Base-by-base conservation (phyloP, 1,140 invertebrate genomes). In the Achatina immaculata region DNA sequence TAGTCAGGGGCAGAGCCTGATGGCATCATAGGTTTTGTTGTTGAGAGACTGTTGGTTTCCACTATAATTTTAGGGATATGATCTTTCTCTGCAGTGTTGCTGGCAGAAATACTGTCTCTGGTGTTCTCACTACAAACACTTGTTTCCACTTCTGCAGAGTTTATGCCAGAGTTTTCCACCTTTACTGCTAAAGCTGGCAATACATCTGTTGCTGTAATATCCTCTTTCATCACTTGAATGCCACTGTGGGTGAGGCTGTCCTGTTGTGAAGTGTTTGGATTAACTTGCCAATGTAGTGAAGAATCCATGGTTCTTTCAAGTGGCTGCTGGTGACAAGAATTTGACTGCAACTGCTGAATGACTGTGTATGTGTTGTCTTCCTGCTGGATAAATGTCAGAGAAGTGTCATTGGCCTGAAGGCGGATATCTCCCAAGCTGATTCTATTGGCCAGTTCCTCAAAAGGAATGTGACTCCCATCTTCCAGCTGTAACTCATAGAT, bases 1-100 rank as follows among this genome's bases (percentile, higher is more conserved):
- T 82, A 90, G 78, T 88, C 87, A 24, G 82, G 48, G 7, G 58
- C 42, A 78, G 19, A 62, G 38, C 21, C 45, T 42, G 19, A 24
- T 6, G 43, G 77, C 6, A 9, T 16, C n/a, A 2, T 28, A 34
- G 0, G 6, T 31, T n/a, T 62, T 6, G 11, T 19, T 31, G 31
- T 31, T 28, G 28, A 28, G 1, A 31, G 21, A 19, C 21, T 62
- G n/a, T 28, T 31, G 55, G 55, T 14, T 24, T 58, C 55, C 4
- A 4, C 14, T 58, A 19, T 14, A 6, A 28, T 62, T 62, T 62
- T 9, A 31, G 58, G 28, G 31, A 34, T 62, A 9, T 31, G n/a
- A 31, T n/a, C 16, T 28, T 62, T 62, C 28, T 62, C 58, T 31
- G 28, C 31, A 31, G n/a, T 62, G 58, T 28, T 62, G 21, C 24